These are phyloP conservation scores for Phallusia fumigata DNA, from an alignment of 23 tunicate species.

Conservation along the genomic window DNA sequence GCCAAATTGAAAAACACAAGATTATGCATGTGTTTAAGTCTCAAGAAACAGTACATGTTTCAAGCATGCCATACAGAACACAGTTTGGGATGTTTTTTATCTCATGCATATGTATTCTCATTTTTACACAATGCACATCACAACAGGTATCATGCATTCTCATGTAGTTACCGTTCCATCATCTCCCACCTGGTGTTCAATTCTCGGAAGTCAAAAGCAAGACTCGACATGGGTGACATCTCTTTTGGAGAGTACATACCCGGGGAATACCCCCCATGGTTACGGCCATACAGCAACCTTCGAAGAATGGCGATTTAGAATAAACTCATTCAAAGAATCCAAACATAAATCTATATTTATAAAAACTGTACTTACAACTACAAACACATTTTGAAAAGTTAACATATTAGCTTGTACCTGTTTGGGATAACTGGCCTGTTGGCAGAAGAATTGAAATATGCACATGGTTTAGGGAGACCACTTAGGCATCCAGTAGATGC, in stretches of 20 bases:
- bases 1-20: background rate
- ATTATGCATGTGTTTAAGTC: background rate
- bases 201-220: constrained; percentile 81
- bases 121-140: background rate
- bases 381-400: no score
- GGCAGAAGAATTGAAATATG: constrained; percentile 10
- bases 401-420: constrained; percentile 18
- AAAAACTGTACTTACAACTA: no score
- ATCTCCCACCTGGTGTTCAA: constrained; percentile 74
- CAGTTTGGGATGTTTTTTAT: background rate
- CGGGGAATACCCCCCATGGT: constrained; percentile 85
- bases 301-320: no score
- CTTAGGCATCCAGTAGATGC: constrained; percentile 9
- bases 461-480: constrained; percentile 49
- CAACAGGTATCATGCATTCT: background rate
- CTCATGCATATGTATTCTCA: background rate
- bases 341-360: no score
- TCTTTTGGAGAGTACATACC: constrained; percentile 80
- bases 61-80: background rate
- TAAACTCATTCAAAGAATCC: no score
- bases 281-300: constrained; percentile 51
- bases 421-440: constrained; percentile 58
- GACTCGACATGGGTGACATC: constrained; percentile 90
- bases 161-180: constrained; percentile 1
- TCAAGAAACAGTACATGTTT: background rate